Base-by-base conservation (phyloP, 1,140 invertebrate genomes). In the Drosophila kurseongensis region DNA sequence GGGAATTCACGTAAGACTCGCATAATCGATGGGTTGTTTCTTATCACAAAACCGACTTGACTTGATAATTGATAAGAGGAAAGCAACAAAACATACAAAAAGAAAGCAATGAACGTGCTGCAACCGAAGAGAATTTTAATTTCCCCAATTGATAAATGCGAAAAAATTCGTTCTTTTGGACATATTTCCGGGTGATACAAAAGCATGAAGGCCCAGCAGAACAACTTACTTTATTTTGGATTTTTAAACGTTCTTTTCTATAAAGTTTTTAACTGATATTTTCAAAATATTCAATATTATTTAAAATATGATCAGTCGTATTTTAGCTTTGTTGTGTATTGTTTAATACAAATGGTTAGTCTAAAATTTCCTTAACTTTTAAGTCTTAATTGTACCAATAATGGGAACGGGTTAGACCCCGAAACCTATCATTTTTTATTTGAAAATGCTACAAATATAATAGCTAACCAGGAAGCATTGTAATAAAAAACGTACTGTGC, bases 1-100 rank as follows among this genome's bases (percentile, higher is more conserved):
- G 40, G 73, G 52, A 76, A 76, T 76, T 76, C 73, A 67, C 73
- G 47, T 75, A 76, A 76, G 73, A 76, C 73, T 76, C 75, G 73
- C 61, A 76, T 76, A 76, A 76, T 75, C 69, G 69, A 73, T 73
- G 69, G 68, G 48, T 36, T 41, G 68, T 35, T 56, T 36, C 68
- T 73, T 73, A 73, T 73, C 69, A 73, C 47, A 45, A 14, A 69
- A 66, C 35, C 41, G 12, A 38, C 29, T 35, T 35, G 27, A 44
- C 40, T 48, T 40, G 32, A 6, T 27, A 35, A 5, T 36, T 73
- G 69, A 73, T 73, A 73, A 73, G 65, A 44, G 38, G 4, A 52
- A 60, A 47, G 35, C 35, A 40, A 58, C 23, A 45, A 58, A 58
- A 56, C 27, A 67, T 14, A 50, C 23, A 45, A 16, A 52, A 29